Evolutionary conservation across 2,113 vertebrate species (phyloP), one percentile per base, ranked within the genome.

Genomic region (Caretta caretta): DNA sequence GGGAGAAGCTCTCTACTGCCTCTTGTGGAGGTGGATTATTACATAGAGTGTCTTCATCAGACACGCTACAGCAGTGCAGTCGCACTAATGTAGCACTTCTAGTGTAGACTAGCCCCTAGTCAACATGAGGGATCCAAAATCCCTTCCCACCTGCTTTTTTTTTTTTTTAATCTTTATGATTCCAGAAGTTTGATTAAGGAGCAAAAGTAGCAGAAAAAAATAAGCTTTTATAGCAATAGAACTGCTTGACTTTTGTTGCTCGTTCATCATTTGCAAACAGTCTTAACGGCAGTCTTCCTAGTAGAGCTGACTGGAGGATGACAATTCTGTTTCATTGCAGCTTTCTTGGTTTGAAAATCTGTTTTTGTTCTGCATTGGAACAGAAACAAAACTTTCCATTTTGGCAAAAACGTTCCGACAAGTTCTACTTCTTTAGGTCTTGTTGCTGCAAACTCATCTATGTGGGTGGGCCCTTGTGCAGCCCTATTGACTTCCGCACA

Each of bases 311-410:
- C 56, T 89, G 6, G 8, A 56, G 84, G 80, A 93, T n/a, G 88
- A 81, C 72, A 83, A 59, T 86, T 94, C 50, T 89, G 3, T 88
- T 97, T 92, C 92, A 76, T 95, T 69, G 78, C n/a, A 53, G 25
- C 53, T 94, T 87, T 91, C 76, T 0, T 0, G 91, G 38, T 57
- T 94, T 54, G 80, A 88, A 46, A 76, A 16, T 59, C 48, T 87
- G 72, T 50, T 87, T 6, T 53, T 8, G 4, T 35, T 35, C 69
- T 86, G 72, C 46, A 84, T 51, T 35, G 75, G 0, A 0, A 20
- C n/a, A 57, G 46, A 24, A 88, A 88, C 93, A 88, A 94, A 89
- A 7, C 16, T 11, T 86, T 92, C 90, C n/a, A 51, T 31, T 88
- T 96, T 20, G 54, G 5, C 12, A 84, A 57, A 88, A 90, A 62